A percentile compares a stretch with the other conserved stretches of the same genome.
phyloP scores from a whole-genome alignment of 2,113 vertebrate genomes.

The Corapipo altera region DNA sequence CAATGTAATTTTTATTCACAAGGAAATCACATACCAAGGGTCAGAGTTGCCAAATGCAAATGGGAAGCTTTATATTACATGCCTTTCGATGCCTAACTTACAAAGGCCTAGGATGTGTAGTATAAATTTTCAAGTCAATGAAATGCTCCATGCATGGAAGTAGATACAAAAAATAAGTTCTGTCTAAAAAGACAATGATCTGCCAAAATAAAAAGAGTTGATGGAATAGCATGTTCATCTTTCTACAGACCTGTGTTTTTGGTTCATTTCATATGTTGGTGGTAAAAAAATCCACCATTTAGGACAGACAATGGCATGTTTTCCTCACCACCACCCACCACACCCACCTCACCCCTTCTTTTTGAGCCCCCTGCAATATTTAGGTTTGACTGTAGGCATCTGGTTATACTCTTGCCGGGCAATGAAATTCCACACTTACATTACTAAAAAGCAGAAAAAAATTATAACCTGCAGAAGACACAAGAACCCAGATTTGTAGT shows the following conservation, averaged over 20 bases:
- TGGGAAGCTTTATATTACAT: neutral
- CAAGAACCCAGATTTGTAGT: neutral
- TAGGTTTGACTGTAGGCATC: neutral
- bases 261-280: neutral
- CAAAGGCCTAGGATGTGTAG: neutral
- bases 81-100: neutral
- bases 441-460: neutral
- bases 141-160: neutral
- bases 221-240: neutral
- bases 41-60: neutral
- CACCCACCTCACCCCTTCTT: neutral
- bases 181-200: neutral
- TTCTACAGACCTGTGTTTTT: neutral
- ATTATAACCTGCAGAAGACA: neutral
- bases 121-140: neutral
- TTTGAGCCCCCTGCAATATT: neutral
- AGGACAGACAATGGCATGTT: neutral
- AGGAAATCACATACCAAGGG: neutral
- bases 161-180: neutral
- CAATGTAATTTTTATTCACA: neutral
- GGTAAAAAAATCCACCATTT: neutral
- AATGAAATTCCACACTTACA: neutral
- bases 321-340: neutral
- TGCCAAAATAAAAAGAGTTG: neutral
- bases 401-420: neutral